A percentile compares a stretch with the other conserved stretches of the same genome.
These are phyloP conservation scores for Patiria miniata DNA, from an alignment of 35 echinoderm and acorn worm genomes.

Conservation along the genomic window DNA sequence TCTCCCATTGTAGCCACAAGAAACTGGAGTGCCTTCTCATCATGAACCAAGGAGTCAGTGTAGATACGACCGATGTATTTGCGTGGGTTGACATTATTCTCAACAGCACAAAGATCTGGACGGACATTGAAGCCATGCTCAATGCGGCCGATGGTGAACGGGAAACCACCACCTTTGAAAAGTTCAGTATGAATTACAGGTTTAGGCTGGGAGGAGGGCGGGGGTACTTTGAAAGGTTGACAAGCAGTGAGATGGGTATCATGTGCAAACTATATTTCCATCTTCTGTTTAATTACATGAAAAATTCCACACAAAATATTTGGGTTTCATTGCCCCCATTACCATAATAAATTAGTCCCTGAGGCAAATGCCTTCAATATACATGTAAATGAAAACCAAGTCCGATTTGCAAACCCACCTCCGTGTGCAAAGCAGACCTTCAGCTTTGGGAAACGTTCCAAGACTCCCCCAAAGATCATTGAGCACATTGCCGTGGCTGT, in stretches of 20 bases:
- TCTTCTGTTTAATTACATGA: no score
- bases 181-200: neutral
- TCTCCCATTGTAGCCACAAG: conserved; percentile 87
- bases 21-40: conserved; percentile 74
- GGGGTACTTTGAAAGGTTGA: no score
- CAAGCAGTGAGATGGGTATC: no score
- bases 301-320: no score
- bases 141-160: conserved; percentile 91
- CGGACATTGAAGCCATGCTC: conserved; percentile 96
- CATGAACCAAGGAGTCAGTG: conserved; percentile 89
- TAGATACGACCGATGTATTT: conserved; percentile 89
- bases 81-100: conserved; percentile 83
- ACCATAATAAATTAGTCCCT: no score
- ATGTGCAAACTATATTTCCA: no score
- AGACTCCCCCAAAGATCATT: conserved; percentile 90
- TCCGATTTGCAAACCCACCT: conserved; percentile 56
- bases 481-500: conserved; percentile 90
- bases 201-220: neutral
- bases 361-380: no score
- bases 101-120: conserved; percentile 93
- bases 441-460: conserved; percentile 92
- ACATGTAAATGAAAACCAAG: no score
- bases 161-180: conserved; percentile 87
- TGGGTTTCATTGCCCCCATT: no score
- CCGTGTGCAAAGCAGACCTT: conserved; percentile 99